Evolutionary conservation across 2,113 vertebrate genomes (phyloP).

Genomic region (Coturnix japonica): DNA sequence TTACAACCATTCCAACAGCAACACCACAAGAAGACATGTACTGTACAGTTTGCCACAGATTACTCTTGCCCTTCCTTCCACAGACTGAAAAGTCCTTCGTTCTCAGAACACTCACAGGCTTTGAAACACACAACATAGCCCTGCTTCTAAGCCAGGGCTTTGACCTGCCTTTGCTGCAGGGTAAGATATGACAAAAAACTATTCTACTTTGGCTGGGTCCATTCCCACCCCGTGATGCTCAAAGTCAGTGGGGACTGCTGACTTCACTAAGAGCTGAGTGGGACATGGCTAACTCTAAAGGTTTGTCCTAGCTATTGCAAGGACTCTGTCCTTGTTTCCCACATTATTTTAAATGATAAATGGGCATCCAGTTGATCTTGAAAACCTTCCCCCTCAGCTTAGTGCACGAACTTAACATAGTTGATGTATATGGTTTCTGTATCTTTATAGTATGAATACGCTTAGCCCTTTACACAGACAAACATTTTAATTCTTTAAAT

Average conservation of each 20-base stretch:
- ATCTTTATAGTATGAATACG: neutral
- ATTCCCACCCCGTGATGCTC: neutral
- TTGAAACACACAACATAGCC: conserved; percentile 55
- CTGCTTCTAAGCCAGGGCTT: conserved; percentile 24
- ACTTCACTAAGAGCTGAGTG: neutral
- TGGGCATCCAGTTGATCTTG: neutral
- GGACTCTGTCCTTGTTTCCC: neutral
- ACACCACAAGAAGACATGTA: conserved; percentile 71
- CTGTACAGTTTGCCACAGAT: conserved; percentile 69
- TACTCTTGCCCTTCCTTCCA: conserved; percentile 66
- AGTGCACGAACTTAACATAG: neutral
- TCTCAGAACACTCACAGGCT: conserved; percentile 58
- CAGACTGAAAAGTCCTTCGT: conserved; percentile 35
- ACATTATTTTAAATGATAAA: neutral
- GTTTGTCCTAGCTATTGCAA: conserved; percentile 67
- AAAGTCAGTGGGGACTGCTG: neutral
- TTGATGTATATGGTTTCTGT: neutral
- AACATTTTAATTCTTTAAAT: neutral
- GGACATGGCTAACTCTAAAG: conserved; percentile 32
- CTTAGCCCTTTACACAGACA: neutral
- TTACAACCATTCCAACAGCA: conserved; percentile 77
- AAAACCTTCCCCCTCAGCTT: neutral
- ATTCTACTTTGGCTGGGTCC: neutral
- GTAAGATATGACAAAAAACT: conserved; percentile 37
- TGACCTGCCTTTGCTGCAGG: neutral